Percentiles rank a stretch among this genome's conserved stretches.
Evolutionary conservation across 2,797 vertebrate genomes (phyloP).

Genomic region (Hozukius guyotensis): DNA sequence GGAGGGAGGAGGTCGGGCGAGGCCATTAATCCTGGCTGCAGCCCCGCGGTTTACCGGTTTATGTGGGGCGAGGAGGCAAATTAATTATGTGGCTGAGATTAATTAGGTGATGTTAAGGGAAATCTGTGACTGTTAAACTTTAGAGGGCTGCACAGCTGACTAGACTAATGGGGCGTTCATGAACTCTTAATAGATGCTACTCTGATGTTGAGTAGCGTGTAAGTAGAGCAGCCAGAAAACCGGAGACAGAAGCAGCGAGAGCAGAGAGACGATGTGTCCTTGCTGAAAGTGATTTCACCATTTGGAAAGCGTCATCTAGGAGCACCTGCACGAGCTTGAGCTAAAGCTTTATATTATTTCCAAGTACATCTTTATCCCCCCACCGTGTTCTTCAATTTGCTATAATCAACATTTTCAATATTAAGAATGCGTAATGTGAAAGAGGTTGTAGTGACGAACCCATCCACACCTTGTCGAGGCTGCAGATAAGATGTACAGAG

Average conservation of each 20-base stretch:
- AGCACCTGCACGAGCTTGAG: not conserved
- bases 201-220: constrained; percentile 35
- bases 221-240: constrained; percentile 8
- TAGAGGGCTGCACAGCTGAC: constrained; percentile 66
- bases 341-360: not conserved
- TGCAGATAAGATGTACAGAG: constrained; percentile 18
- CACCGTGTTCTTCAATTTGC: not conserved
- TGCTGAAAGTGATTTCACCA: not conserved
- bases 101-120: constrained; percentile 76
- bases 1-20: constrained; percentile 4
- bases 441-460: not conserved
- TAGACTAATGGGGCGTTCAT: constrained; percentile 75
- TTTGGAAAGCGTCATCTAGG: not conserved
- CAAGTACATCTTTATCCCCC: not conserved
- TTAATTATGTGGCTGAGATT: constrained; percentile 76
- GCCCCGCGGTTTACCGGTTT: constrained; percentile 44
- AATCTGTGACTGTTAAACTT: constrained; percentile 76
- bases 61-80: constrained; percentile 62
- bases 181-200: constrained; percentile 74
- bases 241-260: not conserved
- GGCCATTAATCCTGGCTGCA: constrained; percentile 63
- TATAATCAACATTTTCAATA: not conserved
- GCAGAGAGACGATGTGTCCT: constrained; percentile 1
- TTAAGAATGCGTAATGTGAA: not conserved
- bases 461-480: not conserved